Evolutionary conservation across 2,888 invertebrate species (phyloP), one percentile per base, ranked within the genome.

Genomic region (Griposia aprilina): DNA sequence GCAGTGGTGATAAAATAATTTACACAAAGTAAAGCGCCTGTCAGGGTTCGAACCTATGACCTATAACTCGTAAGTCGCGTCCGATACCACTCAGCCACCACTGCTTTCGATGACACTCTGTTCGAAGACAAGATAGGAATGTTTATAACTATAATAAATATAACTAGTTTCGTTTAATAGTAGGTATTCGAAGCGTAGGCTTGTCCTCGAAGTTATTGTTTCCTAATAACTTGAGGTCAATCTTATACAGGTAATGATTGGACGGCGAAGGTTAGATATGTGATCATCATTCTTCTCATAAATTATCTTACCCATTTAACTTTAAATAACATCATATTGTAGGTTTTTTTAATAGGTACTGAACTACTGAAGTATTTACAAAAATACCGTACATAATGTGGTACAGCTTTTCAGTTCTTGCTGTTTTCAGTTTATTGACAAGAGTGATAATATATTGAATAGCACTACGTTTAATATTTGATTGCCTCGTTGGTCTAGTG

Each of bases 101-200:
- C 30, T 36, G 30, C 30, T 36, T 3, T 36, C 30, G 30, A 36
- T 2, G 30, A 36, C 30, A 36, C 30, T 36, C 30, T 36, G 30
- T 36, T 36, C 3, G 30, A 2, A 55, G 36, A 45, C 41, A 60
- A 48, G 75, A 1, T 13, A 48, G 76, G 81, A 84, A 83, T 81
- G 83, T 76, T 66, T 57, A 66, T 66, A 68, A 76, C 70, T 59
- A 17, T n/a, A n/a, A n/a, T n/a, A n/a, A n/a, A 45, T 45, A 60
- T 2, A 65, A 62, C 79, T 41, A 41, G 76, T 81, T 81, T 76
- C n/a, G 74, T 71, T 63, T 13, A 80, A 62, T 63, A 72, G 60
- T n/a, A n/a, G n/a, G n/a, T 69, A 74, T 69, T 68, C 36, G 11
- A 57, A 71, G 67, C 81, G 85, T 81, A 81, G 85, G 83, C 26